Conservation (phyloP, 1,140 invertebrate genomes). For the Sitophilus oryzae region DNA sequence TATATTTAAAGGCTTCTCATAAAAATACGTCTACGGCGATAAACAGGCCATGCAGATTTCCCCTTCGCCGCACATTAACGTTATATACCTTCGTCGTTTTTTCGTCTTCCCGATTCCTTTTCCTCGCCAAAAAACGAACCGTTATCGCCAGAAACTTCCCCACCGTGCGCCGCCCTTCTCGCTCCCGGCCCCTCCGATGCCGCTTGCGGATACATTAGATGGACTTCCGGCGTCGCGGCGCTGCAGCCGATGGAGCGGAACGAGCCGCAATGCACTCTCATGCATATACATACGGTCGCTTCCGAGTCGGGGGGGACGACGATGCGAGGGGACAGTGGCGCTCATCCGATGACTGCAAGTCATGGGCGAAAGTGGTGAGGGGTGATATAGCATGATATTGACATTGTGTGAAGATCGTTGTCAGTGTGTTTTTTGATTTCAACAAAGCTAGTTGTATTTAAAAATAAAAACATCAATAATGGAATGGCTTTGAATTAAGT, state of each 20-base stretch:
- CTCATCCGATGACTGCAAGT: constrained; percentile 40
- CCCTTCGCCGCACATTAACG: too few relatives aligned
- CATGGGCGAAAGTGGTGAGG: constrained; percentile 22
- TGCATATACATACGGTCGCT: constrained; percentile 46
- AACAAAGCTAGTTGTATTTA: too few relatives aligned
- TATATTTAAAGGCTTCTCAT: too few relatives aligned
- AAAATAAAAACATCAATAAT: too few relatives aligned
- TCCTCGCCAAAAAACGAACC: not conserved
- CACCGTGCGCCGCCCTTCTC: constrained; percentile 8
- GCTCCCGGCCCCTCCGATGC: constrained; percentile 10
- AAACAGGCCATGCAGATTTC: too few relatives aligned
- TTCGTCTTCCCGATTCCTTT: not conserved
- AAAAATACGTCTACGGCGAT: too few relatives aligned
- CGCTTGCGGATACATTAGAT: constrained; percentile 44
- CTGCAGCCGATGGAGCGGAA: constrained; percentile 42
- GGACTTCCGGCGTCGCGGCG: constrained; percentile 42
- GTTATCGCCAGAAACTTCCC: not conserved
- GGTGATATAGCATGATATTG: too few relatives aligned
- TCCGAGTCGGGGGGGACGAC: constrained; percentile 42
- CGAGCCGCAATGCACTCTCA: constrained; percentile 40
- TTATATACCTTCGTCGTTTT: not conserved
- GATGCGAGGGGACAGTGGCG: too few relatives aligned
- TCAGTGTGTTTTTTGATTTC: too few relatives aligned
- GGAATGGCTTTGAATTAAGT: too few relatives aligned
- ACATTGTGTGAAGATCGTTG: too few relatives aligned